Evolutionary conservation across 2,797 vertebrate species (phyloP).

Genomic region (Myotis pilosus): DNA sequence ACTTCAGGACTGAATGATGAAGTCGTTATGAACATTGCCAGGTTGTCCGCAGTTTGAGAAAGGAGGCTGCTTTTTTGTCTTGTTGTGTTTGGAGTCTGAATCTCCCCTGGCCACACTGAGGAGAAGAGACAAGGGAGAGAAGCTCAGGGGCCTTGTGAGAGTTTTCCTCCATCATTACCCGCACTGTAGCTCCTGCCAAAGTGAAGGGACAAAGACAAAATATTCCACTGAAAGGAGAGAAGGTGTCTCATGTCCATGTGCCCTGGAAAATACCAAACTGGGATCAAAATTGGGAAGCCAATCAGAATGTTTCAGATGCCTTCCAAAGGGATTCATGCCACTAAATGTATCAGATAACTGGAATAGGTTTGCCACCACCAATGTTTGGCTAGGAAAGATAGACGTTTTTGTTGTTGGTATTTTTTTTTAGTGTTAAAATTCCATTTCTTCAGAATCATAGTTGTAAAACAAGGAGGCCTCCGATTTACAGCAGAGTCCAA

Average conservation of each 20-base stretch:
- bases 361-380: background rate
- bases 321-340: background rate
- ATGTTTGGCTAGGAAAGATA: background rate
- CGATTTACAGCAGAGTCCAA: background rate
- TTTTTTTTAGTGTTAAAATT: constrained; percentile 6
- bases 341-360: background rate
- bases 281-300: background rate
- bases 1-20: too few species aligned
- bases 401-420: background rate
- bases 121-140: background rate
- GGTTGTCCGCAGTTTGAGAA: background rate
- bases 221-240: background rate
- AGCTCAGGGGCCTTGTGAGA: background rate
- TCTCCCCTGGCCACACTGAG: background rate
- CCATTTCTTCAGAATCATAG: background rate
- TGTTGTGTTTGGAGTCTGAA: background rate
- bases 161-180: background rate
- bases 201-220: background rate
- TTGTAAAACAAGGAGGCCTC: background rate
- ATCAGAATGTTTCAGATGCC: background rate
- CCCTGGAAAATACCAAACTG: background rate
- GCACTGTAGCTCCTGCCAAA: background rate
- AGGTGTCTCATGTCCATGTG: background rate
- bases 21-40: background rate
- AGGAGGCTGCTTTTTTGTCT: background rate